Conservation (phyloP, 2,797 vertebrate species). For the Gobionotothen gibberifrons region DNA sequence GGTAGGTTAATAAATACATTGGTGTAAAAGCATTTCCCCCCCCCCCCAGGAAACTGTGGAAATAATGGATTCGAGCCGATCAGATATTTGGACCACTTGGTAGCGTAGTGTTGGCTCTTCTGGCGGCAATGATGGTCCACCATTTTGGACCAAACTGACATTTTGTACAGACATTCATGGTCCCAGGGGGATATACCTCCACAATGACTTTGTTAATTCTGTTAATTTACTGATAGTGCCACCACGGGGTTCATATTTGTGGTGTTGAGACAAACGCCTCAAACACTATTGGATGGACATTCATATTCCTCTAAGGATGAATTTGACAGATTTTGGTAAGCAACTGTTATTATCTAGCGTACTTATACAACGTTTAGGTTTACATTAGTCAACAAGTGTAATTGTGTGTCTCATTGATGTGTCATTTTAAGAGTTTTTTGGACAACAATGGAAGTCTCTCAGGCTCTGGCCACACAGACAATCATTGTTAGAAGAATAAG, state of each 20-base stretch:
- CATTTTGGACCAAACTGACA: background rate
- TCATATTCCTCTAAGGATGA: background rate
- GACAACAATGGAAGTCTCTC: slow-evolving; percentile 1
- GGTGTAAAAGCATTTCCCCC: slow-evolving; percentile 34
- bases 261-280: background rate
- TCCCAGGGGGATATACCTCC: background rate
- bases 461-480: background rate
- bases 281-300: background rate
- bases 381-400: background rate
- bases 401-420: slow-evolving; percentile 13
- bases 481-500: background rate
- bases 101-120: background rate
- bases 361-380: no score
- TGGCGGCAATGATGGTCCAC: no score
- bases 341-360: background rate
- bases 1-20: slow-evolving; percentile 34
- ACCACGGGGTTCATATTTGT: no score
- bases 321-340: background rate
- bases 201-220: background rate
- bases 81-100: slow-evolving; percentile 1
- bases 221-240: no score
- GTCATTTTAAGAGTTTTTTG: slow-evolving; percentile 13
- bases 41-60: slow-evolving; percentile 10
- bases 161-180: background rate
- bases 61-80: slow-evolving; percentile 10